Percentiles rank a stretch among this genome's conserved stretches.
These are phyloP conservation scores for Danaus chrysippus DNA, from an alignment of 2,888 invertebrate species.

Conservation along the genomic window DNA sequence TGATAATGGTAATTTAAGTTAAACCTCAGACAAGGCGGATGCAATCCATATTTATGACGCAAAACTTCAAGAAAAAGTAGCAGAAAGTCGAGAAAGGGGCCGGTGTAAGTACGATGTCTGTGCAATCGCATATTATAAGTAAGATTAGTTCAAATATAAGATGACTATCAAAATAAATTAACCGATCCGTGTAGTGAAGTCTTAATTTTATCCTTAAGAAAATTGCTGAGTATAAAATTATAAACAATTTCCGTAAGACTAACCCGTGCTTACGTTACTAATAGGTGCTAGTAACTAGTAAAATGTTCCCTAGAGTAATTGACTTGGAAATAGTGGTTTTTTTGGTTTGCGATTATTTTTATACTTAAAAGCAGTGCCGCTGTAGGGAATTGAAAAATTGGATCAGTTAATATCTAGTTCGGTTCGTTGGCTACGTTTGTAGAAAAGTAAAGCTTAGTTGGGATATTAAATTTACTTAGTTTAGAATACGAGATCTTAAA, in stretches of 20 bases:
- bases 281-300: constrained; percentile 79
- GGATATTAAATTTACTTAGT: constrained; percentile 57
- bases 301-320: constrained; percentile 91
- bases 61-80: constrained; percentile 1
- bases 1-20: constrained; percentile 30
- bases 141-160: constrained; percentile 21
- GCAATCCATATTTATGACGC: background rate
- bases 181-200: constrained; percentile 37
- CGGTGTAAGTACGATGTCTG: constrained; percentile 17
- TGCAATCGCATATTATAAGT: constrained; percentile 25
- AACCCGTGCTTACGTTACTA: constrained; percentile 69
- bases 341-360: constrained; percentile 55
- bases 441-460: constrained; percentile 74
- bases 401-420: constrained; percentile 51
- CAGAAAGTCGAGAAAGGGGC: constrained; percentile 7
- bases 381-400: constrained; percentile 39
- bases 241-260: constrained; percentile 73
- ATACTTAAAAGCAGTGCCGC: constrained; percentile 48
- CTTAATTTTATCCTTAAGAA: constrained; percentile 71
- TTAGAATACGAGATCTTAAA: constrained; percentile 66
- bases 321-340: constrained; percentile 86
- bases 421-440: constrained; percentile 55
- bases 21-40: constrained; percentile 18
- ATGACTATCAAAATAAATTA: constrained; percentile 29
- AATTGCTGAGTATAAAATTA: constrained; percentile 76